Evolutionary conservation across 2,113 vertebrate genomes (phyloP).

Genomic region (Hemiscyllium ocellatum): DNA sequence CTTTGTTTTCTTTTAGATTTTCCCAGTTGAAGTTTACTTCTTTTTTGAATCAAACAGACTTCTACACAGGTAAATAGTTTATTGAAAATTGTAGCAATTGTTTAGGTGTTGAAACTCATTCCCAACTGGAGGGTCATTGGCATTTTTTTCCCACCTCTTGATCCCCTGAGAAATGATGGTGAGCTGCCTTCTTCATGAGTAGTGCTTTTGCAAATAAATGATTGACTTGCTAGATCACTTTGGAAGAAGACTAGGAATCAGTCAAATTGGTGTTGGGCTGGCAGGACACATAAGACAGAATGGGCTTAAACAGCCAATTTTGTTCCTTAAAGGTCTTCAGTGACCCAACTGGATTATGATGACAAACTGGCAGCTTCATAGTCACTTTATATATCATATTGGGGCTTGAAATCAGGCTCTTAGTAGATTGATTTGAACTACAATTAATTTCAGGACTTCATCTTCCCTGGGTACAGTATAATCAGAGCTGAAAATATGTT

Average conservation of each 20-base stretch:
- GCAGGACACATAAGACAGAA: neutral
- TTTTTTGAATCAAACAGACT: constrained; percentile 62
- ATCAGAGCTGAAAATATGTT: too few relatives aligned
- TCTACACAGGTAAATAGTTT: constrained; percentile 55
- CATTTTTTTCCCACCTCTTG: neutral
- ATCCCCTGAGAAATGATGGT: neutral
- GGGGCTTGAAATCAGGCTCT: neutral
- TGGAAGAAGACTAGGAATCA: neutral
- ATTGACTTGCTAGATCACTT: neutral
- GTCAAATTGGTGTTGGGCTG: neutral
- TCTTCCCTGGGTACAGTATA: neutral
- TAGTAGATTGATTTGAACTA: too few relatives aligned
- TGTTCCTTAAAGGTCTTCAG: neutral
- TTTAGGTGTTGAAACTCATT: neutral
- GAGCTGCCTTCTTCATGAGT: neutral
- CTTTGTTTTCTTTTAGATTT: constrained; percentile 45
- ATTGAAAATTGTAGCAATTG: neutral
- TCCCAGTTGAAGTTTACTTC: constrained; percentile 68
- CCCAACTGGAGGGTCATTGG: neutral
- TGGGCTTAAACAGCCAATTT: neutral
- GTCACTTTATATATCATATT: neutral
- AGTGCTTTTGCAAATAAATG: neutral
- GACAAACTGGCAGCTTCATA: neutral
- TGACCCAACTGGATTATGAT: neutral
- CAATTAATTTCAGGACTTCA: neutral